A percentile compares a stretch with the other conserved stretches of the same genome.
phyloP scores from a whole-genome alignment of 2,113 vertebrate species.

The Dinomys branickii region DNA sequence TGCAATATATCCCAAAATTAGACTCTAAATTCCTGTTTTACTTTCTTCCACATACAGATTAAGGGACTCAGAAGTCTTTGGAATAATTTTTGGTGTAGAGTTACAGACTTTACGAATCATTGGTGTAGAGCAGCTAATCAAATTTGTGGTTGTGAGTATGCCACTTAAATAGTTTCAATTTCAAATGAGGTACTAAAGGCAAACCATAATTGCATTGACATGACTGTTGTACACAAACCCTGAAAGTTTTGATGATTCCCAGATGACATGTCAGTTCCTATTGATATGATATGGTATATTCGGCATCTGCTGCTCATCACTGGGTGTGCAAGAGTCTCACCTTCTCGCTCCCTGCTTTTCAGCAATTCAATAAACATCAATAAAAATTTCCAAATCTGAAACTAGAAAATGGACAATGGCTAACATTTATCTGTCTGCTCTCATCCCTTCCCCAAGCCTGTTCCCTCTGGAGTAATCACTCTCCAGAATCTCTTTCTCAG shows the following conservation, averaged over 20 bases:
- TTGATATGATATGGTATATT: neutral
- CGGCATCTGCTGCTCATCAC: neutral
- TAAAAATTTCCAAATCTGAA: neutral
- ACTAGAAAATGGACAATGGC: neutral
- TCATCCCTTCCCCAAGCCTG: too few relatives aligned
- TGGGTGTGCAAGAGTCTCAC: neutral
- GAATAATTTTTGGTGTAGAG: neutral
- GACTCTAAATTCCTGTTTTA: neutral
- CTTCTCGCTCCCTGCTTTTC: neutral
- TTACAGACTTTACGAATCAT: constrained; percentile 1
- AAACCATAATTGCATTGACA: neutral
- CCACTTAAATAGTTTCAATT: constrained; percentile 57
- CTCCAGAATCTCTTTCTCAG: neutral
- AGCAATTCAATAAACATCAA: neutral
- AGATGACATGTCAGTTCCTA: neutral
- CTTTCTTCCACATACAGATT: neutral
- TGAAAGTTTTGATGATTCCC: constrained; percentile 31
- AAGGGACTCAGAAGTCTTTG: neutral
- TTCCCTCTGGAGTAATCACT: neutral
- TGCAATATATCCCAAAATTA: neutral
- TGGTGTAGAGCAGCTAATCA: neutral
- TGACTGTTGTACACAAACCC: neutral
- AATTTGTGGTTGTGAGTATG: constrained; percentile 26
- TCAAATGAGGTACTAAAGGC: constrained; percentile 53
- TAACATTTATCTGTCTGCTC: neutral